Evolutionary conservation across 2,113 vertebrate species (phyloP).

Genomic region (Bubo blakistoni): DNA sequence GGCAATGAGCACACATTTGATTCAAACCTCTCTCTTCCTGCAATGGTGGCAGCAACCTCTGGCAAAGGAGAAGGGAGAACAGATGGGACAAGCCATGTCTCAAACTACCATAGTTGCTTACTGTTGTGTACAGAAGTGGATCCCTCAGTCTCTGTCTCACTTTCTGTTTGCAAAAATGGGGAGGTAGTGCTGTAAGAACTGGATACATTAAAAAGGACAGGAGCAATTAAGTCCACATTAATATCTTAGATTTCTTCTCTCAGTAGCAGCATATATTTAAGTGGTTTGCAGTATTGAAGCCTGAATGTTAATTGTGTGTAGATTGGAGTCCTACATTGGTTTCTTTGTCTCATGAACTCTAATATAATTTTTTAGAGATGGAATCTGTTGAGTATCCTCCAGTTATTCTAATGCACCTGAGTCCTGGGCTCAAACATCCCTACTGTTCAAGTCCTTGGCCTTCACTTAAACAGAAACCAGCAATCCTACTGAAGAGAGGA

Average conservation of each 20-base stretch:
- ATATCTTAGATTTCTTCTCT: not conserved
- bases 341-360: conserved; percentile 32
- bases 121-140: not conserved
- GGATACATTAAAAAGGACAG: not conserved
- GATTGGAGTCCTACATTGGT: not conserved
- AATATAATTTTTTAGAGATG: not conserved
- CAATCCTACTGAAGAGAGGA: not conserved
- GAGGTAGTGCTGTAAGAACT: not conserved
- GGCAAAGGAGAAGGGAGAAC: not conserved
- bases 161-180: not conserved
- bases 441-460: not conserved
- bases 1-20: not conserved
- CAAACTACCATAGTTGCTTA: not conserved
- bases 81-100: not conserved
- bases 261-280: not conserved
- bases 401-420: conserved; percentile 34
- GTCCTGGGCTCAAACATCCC: not conserved
- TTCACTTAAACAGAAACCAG: not conserved
- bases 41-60: not conserved
- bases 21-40: not conserved
- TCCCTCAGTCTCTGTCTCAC: not conserved
- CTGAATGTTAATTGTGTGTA: conserved; percentile 19
- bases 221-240: conserved; percentile 3
- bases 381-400: conserved; percentile 6
- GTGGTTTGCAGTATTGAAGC: not conserved